Conservation (phyloP, 30 jellyfish, hydroid and myxozoan species). For the Pelagia noctiluca region DNA sequence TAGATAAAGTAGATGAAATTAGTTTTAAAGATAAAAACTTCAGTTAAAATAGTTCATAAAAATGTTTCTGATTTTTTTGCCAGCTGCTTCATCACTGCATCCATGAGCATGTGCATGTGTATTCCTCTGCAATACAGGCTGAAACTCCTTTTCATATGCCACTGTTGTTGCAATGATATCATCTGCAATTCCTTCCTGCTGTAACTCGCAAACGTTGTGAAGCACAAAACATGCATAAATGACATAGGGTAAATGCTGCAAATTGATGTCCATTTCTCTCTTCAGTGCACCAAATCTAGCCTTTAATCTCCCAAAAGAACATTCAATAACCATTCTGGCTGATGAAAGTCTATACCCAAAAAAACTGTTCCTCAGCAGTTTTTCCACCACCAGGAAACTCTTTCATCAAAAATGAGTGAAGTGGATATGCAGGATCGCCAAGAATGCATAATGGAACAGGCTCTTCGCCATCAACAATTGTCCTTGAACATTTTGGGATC, state of each 20-base stretch:
- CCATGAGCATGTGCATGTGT: not conserved
- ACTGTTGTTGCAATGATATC: not conserved
- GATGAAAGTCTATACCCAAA: conserved; percentile 61
- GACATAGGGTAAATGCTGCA: conserved; percentile 4
- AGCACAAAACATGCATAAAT: conserved; percentile 52
- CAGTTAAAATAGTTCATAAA: not conserved
- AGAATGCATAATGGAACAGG: conserved; percentile 65
- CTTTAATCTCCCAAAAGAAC: conserved; percentile 61
- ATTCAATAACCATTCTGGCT: conserved; percentile 71
- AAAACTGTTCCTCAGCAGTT: not conserved
- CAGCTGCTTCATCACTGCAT: conserved; percentile 31
- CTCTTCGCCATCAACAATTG: conserved; percentile 56
- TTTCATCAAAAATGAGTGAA: conserved; percentile 45
- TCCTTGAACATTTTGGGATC: conserved; percentile 35
- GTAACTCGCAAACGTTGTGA: conserved; percentile 52
- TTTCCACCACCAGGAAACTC: conserved; percentile 40
- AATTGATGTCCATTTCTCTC: conserved; percentile 49
- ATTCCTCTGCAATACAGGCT: conserved; percentile 14
- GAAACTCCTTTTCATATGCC: conserved; percentile 16
- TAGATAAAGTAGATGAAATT: no score
- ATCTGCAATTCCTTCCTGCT: conserved; percentile 2
- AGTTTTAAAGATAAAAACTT: no score
- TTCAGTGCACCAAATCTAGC: conserved; percentile 51
- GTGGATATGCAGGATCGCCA: conserved; percentile 61
- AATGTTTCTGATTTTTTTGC: not conserved